Evolutionary conservation across 2,797 vertebrate genomes (phyloP), one percentile per base, ranked within the genome.

Genomic region (Amblyopsis hoosieri): DNA sequence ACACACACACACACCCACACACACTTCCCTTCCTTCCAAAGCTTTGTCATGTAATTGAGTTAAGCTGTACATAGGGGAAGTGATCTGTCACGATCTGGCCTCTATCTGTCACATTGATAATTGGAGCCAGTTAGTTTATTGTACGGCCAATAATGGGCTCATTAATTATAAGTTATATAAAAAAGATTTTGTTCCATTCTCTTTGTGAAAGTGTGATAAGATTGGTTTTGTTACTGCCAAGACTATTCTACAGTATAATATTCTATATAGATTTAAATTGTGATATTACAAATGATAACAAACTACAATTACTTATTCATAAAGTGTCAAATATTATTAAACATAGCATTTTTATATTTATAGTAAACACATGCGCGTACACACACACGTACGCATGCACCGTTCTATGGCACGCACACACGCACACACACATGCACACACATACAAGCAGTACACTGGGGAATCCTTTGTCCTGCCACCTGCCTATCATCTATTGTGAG

Each of bases 401-500:
- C 23, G 23, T 4, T 29, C 3, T 29, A 29, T 29, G 23, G 15
- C 42, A 54, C 51, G 19, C 58, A 50, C 23, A 23, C 23, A 23
- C 46, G 51, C 58, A 23, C 15, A 31, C 60, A 54, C 42, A 31
- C 42, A 46, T 37, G 12, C 58, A 56, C 58, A 52, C 48, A 46
- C 47, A 62, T 48, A 42, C 13, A 31, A 52, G 14, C 42, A 14
- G 3, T 33, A 62, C 66, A 70, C 46, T 61, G 29, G 67, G 83
- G 76, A 79, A 76, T 74, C 74, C 55, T 61, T 72, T 53, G 19
- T 63, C 70, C 62, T 78, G 60, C 77, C 88, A 89, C 78, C 87
- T 89, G 86, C 77, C 57, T 71, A 78, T 87, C 88, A 89, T 78
- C 90, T 86, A 85, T 61, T 76, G 60, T 61, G 78, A 81, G 65